Percentiles rank a stretch among this genome's conserved stretches.
Conservation (phyloP, 1,140 invertebrate species). For the Arctopsyche grandis region DNA sequence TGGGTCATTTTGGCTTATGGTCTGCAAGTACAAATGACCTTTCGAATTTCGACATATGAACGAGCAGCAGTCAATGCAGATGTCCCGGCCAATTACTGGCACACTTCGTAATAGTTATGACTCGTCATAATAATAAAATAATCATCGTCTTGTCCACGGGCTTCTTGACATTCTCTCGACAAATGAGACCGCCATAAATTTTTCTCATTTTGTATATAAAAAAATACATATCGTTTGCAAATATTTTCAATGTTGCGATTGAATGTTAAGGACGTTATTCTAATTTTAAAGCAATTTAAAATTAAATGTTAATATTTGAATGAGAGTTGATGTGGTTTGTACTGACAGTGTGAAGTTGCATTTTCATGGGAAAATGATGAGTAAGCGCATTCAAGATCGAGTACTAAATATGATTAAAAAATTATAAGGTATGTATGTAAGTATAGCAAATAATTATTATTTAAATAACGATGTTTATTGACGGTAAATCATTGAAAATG, state of each 20-base stretch:
- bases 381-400: too few relatives aligned
- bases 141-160: slow-evolving; percentile 16
- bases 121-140: slow-evolving; percentile 3
- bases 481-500: too few relatives aligned
- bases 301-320: neutral
- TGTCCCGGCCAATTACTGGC: neutral
- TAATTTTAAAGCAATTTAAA: slow-evolving; percentile 7
- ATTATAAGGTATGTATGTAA: too few relatives aligned
- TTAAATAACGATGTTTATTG: too few relatives aligned
- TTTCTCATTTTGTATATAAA: neutral
- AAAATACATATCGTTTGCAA: neutral
- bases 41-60: slow-evolving; percentile 13
- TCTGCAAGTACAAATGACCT: slow-evolving; percentile 8
- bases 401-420: too few relatives aligned
- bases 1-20: slow-evolving; percentile 15
- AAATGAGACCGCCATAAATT: neutral
- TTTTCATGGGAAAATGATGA: too few relatives aligned
- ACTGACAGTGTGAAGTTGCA: too few relatives aligned
- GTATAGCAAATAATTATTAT: too few relatives aligned
- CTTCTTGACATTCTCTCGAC: neutral
- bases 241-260: neutral
- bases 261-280: slow-evolving; percentile 22
- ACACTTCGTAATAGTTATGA: neutral
- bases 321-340: too few relatives aligned
- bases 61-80: slow-evolving; percentile 6